Conservation (phyloP, 2,113 vertebrate genomes). For the Takifugu bimaculatus region DNA sequence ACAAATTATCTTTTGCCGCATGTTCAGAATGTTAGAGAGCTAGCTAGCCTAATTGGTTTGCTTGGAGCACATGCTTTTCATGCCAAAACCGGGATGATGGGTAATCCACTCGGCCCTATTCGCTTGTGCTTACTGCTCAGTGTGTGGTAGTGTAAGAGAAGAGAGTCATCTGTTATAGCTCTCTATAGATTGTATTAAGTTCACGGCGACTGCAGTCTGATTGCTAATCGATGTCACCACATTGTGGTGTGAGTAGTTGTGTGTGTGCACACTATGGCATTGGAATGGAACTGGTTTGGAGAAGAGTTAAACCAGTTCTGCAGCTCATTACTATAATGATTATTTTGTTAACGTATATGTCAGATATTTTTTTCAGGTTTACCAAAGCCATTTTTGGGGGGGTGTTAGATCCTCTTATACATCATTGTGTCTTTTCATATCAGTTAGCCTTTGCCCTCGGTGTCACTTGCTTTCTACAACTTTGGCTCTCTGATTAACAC, state of each 20-base stretch:
- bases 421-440: neutral
- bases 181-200: slow-evolving; percentile 46
- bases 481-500: slow-evolving; percentile 22
- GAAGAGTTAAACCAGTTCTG: no score
- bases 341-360: slow-evolving; percentile 7
- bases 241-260: slow-evolving; percentile 16
- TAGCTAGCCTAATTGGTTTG: slow-evolving; percentile 43
- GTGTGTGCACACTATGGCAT: neutral
- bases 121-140: slow-evolving; percentile 24
- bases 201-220: slow-evolving; percentile 20
- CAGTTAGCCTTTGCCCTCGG: neutral
- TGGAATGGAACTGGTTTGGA: no score
- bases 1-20: slow-evolving; percentile 61
- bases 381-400: no score
- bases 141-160: slow-evolving; percentile 13
- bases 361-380: neutral
- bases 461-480: slow-evolving; percentile 15
- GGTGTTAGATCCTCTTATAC: neutral
- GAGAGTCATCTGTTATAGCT: slow-evolving; percentile 48
- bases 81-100: slow-evolving; percentile 65
- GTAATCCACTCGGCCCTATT: slow-evolving; percentile 61
- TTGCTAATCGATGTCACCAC: slow-evolving; percentile 18
- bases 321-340: slow-evolving; percentile 4
- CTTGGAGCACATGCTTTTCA: slow-evolving; percentile 50
- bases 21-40: slow-evolving; percentile 39